Base-by-base conservation (phyloP, 2,113 vertebrate genomes). In the Thomomys bottae region DNA sequence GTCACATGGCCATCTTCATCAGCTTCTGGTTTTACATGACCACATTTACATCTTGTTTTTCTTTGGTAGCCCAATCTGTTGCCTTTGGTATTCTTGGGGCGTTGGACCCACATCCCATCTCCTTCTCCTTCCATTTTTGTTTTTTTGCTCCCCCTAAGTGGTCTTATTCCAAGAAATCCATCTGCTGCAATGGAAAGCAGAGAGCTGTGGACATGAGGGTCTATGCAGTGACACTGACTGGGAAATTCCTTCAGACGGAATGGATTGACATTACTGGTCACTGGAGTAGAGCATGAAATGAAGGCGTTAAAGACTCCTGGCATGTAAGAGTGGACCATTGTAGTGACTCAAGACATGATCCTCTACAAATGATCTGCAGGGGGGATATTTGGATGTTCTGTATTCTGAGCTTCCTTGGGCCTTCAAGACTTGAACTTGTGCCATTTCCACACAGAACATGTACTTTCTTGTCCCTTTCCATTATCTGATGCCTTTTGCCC, bases 391-490 rank as follows among this genome's bases (percentile, higher is more conserved):
- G 7, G 26, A 2, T 0, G 3, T 2, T 38, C 34, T 30, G 0
- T 10, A 0, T 6, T 14, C 42, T 5, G 26, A 2, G 0, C 17
- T 73, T 20, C 17, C 83, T 32, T 36, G 54, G 24, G 38, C n/a
- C 18, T 26, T 40, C 38, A 24, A 42, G 91, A 61, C 57, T 14
- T 42, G 21, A 38, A 21, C 24, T 2, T 49, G 17, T 40, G 8
- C 8, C 4, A 30, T n/a, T 38, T 34, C 67, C 26, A 32, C 0
- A 1, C 0, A 9, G 10, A 70, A 24, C 2, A 0, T 0, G 1
- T 1, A 0, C 17, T 30, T 75, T 32, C 32, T 45, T 20, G 11
- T 4, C 7, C 18, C 26, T 28, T 15, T 23, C 8, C 18, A 7
- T 38, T 36, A 11, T 24, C 28, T 76, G 30, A 26, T 8, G 40